These are phyloP conservation scores for Zaprionus capensis DNA, from an alignment of 1,140 invertebrate genomes.

Conservation along the genomic window DNA sequence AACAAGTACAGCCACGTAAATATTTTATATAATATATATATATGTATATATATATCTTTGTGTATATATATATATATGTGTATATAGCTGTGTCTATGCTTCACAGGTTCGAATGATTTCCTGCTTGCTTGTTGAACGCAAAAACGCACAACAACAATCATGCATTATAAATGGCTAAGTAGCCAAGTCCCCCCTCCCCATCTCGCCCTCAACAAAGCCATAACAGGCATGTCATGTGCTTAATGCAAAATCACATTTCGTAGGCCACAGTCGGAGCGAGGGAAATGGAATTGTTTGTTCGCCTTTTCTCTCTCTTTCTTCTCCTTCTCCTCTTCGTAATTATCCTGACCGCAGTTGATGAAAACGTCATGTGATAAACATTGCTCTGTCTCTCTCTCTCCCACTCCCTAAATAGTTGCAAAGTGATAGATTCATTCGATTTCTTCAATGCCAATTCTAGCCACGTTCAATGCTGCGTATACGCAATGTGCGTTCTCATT, in stretches of 20 bases:
- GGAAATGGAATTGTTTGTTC: slow-evolving; percentile 2
- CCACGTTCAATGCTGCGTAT: slow-evolving; percentile 31
- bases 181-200: not conserved
- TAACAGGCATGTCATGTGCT: slow-evolving; percentile 22
- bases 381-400: not conserved
- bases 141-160: slow-evolving; percentile 9
- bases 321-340: slow-evolving; percentile 1
- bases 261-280: not conserved
- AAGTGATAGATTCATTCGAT: slow-evolving; percentile 8
- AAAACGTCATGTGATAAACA: slow-evolving; percentile 23
- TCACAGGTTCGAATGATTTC: slow-evolving; percentile 12
- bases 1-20: not conserved
- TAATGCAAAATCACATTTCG: slow-evolving; percentile 35
- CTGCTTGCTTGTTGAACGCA: slow-evolving; percentile 11
- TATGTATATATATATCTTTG: not conserved
- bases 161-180: slow-evolving; percentile 40
- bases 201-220: not conserved
- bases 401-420: not conserved
- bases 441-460: not conserved
- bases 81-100: not conserved
- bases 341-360: slow-evolving; percentile 25
- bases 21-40: slow-evolving; percentile 1
- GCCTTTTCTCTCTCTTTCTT: not conserved
- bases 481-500: slow-evolving; percentile 42
- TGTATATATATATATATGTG: not conserved